These are phyloP conservation scores for Dorcus parallelipipedus DNA, from an alignment of 2,888 invertebrate genomes.

Conservation along the genomic window DNA sequence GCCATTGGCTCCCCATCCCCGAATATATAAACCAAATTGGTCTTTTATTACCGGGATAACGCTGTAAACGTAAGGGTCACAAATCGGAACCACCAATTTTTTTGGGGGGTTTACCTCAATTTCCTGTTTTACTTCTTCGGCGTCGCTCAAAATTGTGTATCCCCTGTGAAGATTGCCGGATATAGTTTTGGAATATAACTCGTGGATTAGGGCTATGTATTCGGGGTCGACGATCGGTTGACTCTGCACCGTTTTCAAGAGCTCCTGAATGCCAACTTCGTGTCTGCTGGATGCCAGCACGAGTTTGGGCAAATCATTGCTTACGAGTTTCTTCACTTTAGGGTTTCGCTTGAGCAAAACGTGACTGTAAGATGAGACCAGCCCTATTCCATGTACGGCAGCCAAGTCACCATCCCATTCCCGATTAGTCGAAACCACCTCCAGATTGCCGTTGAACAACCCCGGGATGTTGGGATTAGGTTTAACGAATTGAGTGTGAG, in stretches of 20 bases:
- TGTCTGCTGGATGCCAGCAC: conserved; percentile 82
- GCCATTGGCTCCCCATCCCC: conserved; percentile 76
- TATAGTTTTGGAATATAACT: conserved; percentile 51
- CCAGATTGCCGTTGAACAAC: conserved; percentile 70
- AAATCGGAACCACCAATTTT: neutral
- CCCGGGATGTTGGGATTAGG: conserved; percentile 90
- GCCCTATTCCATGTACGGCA: conserved; percentile 95
- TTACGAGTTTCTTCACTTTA: conserved; percentile 59
- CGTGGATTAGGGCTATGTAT: conserved; percentile 51
- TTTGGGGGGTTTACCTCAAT: conserved; percentile 33
- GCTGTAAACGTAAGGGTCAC: conserved; percentile 30
- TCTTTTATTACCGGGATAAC: conserved; percentile 43
- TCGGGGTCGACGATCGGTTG: conserved; percentile 52
- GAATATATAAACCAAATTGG: conserved; percentile 69
- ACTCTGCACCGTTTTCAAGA: conserved; percentile 59
- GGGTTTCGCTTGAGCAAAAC: conserved; percentile 77
- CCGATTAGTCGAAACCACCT: conserved; percentile 77
- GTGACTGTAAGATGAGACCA: conserved; percentile 94
- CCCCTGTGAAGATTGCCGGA: conserved; percentile 63
- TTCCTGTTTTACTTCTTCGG: conserved; percentile 39
- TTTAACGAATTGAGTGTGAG: conserved; percentile 80
- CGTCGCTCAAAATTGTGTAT: conserved; percentile 50
- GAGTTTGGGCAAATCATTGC: conserved; percentile 61
- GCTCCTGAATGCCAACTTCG: conserved; percentile 66
- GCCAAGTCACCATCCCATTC: conserved; percentile 85